A percentile compares a stretch with the other conserved stretches of the same genome.
Conservation (phyloP, 2,888 invertebrate genomes). For the Drosophila atripex region DNA sequence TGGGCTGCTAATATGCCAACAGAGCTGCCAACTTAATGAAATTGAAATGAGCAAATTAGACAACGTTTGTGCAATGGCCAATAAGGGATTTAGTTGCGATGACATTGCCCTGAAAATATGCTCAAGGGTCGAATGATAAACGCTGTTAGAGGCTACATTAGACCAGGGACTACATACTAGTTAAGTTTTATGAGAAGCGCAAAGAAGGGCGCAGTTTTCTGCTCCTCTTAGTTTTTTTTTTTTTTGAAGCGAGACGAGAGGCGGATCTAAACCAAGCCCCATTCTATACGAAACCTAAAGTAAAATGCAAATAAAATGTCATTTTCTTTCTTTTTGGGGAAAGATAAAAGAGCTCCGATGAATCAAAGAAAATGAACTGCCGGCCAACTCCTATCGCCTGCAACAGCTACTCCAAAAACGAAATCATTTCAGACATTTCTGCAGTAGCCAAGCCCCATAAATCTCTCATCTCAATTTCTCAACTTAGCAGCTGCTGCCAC, state of each 20-base stretch:
- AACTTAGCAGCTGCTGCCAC: conserved; percentile 64
- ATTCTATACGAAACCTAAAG: background rate
- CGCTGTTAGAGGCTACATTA: background rate
- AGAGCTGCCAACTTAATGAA: conserved; percentile 76
- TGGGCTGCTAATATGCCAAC: conserved; percentile 76
- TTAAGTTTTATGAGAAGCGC: background rate
- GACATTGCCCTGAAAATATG: conserved; percentile 15
- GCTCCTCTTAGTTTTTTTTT: no score
- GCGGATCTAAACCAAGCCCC: background rate
- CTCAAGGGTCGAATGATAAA: conserved; percentile 1
- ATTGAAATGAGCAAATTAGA: conserved; percentile 77
- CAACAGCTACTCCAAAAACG: conserved; percentile 14
- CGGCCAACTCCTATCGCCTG: background rate
- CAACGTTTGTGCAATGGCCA: conserved; percentile 46
- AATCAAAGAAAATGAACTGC: conserved; percentile 21
- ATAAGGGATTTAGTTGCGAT: conserved; percentile 15
- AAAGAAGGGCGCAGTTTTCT: no score
- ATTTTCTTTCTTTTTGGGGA: conserved; percentile 17
- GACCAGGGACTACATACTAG: no score
- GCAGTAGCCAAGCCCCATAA: conserved; percentile 62
- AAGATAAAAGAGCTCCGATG: conserved; percentile 21
- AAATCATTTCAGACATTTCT: conserved; percentile 39
- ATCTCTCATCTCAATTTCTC: conserved; percentile 65
- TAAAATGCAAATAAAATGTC: background rate
- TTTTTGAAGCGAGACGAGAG: background rate